These are phyloP conservation scores for Myocastor coypus DNA, from an alignment of 2,113 vertebrate species.

Conservation along the genomic window DNA sequence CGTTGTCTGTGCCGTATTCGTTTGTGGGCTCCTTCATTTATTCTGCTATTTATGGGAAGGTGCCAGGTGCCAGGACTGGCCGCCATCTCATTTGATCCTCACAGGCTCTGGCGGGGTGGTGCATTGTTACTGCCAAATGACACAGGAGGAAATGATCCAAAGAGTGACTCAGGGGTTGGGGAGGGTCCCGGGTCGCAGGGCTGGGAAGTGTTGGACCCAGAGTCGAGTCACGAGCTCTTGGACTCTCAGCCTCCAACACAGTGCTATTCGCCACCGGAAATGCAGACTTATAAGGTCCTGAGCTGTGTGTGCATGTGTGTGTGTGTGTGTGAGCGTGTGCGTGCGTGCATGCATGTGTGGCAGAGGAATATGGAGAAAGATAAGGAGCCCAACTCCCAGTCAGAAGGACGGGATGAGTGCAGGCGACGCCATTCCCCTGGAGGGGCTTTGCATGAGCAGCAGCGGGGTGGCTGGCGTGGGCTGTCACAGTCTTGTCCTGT, in stretches of 20 bases:
- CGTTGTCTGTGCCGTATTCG: not conserved
- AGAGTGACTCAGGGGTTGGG: not conserved
- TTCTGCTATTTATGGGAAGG: not conserved
- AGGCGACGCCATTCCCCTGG: not conserved
- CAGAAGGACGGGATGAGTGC: not conserved
- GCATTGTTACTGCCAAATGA: not conserved
- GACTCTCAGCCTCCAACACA: not conserved
- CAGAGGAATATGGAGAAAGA: not conserved
- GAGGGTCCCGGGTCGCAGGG: not conserved
- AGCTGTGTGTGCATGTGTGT: not conserved
- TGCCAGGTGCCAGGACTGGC: not conserved
- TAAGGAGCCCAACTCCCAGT: not conserved
- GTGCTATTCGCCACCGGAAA: not conserved
- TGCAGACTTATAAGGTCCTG: not conserved
- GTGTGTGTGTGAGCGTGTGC: not conserved
- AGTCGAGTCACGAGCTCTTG: not conserved
- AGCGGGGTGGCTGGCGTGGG: not conserved
- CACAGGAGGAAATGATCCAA: not conserved
- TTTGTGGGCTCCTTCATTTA: not conserved
- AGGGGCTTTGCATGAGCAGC: not conserved
- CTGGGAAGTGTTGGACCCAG: not conserved
- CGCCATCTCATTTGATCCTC: not conserved
- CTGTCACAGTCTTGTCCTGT: constrained; percentile 35
- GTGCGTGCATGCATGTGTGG: no score
- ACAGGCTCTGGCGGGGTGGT: not conserved